Conservation (phyloP, 2,113 vertebrate species). For the Thermophis baileyi region DNA sequence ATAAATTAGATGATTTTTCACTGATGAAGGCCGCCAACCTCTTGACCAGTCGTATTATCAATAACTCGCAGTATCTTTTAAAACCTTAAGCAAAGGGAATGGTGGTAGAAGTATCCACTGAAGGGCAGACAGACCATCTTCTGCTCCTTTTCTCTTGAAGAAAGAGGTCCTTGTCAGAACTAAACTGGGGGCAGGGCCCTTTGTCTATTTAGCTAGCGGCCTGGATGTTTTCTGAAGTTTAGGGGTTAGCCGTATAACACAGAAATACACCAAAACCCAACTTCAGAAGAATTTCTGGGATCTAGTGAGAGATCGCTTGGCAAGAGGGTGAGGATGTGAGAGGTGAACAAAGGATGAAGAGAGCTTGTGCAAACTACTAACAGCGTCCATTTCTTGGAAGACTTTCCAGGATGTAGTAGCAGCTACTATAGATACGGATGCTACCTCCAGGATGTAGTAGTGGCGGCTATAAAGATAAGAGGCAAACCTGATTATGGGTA, state of each 20-base stretch:
- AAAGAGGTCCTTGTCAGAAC: neutral
- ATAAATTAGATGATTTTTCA: neutral
- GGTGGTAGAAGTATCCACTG: neutral
- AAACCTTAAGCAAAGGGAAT: neutral
- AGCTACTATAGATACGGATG: neutral
- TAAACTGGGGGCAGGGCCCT: neutral
- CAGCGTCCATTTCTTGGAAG: neutral
- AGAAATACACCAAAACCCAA: neutral
- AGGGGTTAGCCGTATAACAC: neutral
- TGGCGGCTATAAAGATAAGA: neutral
- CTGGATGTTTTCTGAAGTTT: neutral
- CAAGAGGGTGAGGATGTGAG: neutral
- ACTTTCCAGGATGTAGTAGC: neutral
- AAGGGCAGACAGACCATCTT: neutral
- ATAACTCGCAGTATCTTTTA: neutral
- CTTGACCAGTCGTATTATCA: neutral
- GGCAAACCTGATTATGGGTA: neutral
- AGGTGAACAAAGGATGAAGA: neutral
- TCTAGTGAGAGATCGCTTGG: neutral
- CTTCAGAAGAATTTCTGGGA: neutral
- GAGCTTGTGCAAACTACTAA: neutral
- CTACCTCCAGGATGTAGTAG: neutral
- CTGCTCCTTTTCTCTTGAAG: neutral
- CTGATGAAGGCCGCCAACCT: neutral
- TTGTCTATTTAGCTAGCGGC: neutral